These are phyloP conservation scores for Polymixis lichenea DNA, from an alignment of 2,888 invertebrate genomes.

Conservation along the genomic window DNA sequence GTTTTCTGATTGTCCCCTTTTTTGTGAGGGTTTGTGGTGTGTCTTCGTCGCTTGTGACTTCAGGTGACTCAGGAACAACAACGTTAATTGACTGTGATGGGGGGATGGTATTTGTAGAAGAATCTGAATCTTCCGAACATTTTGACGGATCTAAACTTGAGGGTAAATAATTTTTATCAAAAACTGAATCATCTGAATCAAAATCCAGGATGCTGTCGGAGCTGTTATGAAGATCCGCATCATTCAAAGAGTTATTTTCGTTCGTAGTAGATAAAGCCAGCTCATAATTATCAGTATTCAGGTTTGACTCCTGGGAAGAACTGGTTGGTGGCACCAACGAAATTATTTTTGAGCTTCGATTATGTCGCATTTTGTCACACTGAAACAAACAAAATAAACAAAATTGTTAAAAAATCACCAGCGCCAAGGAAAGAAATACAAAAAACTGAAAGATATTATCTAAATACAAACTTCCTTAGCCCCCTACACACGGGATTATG, in stretches of 20 bases:
- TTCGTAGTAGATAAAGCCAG: neutral
- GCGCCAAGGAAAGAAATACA: neutral
- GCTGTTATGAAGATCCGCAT: neutral
- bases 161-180: neutral
- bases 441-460: neutral
- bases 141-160: constrained; percentile 5
- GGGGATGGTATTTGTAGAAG: constrained; percentile 12
- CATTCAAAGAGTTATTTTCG: constrained; percentile 4
- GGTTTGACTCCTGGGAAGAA: neutral
- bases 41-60: constrained; percentile 1
- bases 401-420: neutral
- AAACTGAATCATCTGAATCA: constrained; percentile 4
- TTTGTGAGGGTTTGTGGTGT: neutral
- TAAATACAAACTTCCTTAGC: neutral
- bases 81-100: neutral
- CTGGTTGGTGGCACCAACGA: neutral
- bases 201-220: neutral
- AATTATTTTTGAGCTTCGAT: constrained; percentile 3
- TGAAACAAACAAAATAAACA: constrained; percentile 1
- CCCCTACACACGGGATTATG: no score
- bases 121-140: constrained; percentile 1
- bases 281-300: neutral
- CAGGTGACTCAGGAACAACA: neutral
- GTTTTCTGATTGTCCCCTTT: constrained; percentile 3
- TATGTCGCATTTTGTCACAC: neutral